Conservation (phyloP, 2,888 invertebrate genomes). For the Melinaea menophilus region DNA sequence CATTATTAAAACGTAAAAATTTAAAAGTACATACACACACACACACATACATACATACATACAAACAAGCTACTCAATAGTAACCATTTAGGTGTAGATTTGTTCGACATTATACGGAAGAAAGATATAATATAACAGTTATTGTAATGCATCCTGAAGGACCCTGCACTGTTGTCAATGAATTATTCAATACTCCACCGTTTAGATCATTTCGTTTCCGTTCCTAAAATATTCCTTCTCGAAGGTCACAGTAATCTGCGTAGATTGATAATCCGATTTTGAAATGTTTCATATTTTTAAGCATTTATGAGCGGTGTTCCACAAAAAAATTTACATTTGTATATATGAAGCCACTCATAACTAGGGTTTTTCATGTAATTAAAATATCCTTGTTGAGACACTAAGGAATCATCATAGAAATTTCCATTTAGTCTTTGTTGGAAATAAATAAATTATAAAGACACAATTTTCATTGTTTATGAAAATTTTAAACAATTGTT, state of each 20-base stretch:
- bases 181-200: conserved; percentile 59
- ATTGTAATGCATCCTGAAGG: conserved; percentile 51
- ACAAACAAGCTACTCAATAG: no score
- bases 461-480: no score
- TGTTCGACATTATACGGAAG: neutral
- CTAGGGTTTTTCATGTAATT: no score
- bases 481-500: no score
- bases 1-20: neutral
- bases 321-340: no score
- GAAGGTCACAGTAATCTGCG: conserved; percentile 36
- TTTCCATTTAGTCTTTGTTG: no score
- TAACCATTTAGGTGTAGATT: neutral
- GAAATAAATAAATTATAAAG: no score
- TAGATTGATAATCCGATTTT: conserved; percentile 37
- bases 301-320: no score
- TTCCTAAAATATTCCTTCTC: conserved; percentile 36
- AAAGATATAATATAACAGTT: conserved; percentile 19
- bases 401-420: no score
- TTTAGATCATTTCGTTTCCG: conserved; percentile 41
- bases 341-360: no score
- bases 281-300: neutral
- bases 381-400: no score
- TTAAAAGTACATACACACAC: neutral
- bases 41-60: no score
- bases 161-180: conserved; percentile 53